Evolutionary conservation across 1,140 invertebrate genomes (phyloP), one percentile per base, ranked within the genome.

Genomic region (Panagrolaimus sp.): DNA sequence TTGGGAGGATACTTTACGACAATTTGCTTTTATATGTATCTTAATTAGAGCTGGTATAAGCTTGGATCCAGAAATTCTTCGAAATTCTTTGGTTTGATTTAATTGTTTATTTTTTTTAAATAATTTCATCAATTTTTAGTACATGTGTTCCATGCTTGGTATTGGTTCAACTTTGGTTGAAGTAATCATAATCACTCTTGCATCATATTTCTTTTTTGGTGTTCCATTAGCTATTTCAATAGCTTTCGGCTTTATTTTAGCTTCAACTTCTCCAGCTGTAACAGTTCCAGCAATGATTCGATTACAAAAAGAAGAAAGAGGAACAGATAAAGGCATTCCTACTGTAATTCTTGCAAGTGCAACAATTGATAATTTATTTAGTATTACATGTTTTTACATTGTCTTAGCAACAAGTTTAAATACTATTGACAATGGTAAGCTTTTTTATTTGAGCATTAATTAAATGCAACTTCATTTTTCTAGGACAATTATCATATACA

Each of bases 211-310:
- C 67, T 82, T 96, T 7, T 85, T 97, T 9, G 87, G 86, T 65
- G 84, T 96, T 68, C 91, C 92, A 0, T 93, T 91, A 90, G 45
- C 72, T 13, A 31, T 62, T 14, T 14, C 74, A n/a, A 70, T 78
- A 27, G 48, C 69, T 11, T 75, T 75, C 42, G 71, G 66, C 71
- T 74, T 27, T 72, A 89, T 95, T 38, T 85, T 94, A 44, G 90
- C 91, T 1, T 92, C 93, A 1, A 93, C 96, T 8, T 94, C 93
- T 0, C 93, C 93, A 0, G 94, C 93, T 13, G 93, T 97, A 8
- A 90, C 96, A 3, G 93, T 97, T n/a, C 92, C 94, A 0, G 91
- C 90, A 73, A 87, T 98, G 51, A 89, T 96, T 76, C 86, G 89
- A 57, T 85, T 97, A 9, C 87, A 91, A 14, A 87, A 88, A 67